Evolutionary conservation across 2,113 vertebrate species (phyloP).

Genomic region (Crotalus horridus): DNA sequence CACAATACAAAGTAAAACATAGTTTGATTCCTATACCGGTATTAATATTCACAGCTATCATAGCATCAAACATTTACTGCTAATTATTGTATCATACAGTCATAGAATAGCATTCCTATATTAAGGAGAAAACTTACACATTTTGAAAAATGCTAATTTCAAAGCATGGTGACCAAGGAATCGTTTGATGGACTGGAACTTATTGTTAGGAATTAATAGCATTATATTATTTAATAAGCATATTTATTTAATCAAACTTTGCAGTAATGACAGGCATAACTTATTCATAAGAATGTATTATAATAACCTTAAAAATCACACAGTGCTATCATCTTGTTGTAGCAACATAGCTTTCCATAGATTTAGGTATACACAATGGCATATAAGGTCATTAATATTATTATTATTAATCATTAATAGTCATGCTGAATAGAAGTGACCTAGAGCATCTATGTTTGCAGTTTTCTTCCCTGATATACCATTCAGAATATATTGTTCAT

Average conservation of each 20-base stretch:
- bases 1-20: background rate
- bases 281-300: background rate
- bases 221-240: background rate
- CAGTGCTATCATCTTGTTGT: background rate
- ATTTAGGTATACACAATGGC: background rate
- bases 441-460: background rate
- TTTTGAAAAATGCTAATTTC: background rate
- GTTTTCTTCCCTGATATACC: background rate
- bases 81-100: background rate
- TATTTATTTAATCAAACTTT: constrained; percentile 17
- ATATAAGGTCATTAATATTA: background rate
- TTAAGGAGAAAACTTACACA: background rate
- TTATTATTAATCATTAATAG: background rate
- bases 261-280: background rate
- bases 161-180: background rate
- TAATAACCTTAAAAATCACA: background rate
- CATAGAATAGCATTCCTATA: background rate
- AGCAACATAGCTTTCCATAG: background rate
- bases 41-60: background rate
- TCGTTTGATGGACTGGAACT: constrained; percentile 17
- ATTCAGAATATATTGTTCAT: background rate
- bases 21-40: background rate
- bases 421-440: background rate
- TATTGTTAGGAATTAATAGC: constrained; percentile 6
- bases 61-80: background rate